Percentiles rank a stretch among this genome's conserved stretches.
These are phyloP conservation scores for Haliclystus octoradiatus DNA, from an alignment of 30 jellyfish, hydroid and myxozoan genomes.

Conservation along the genomic window DNA sequence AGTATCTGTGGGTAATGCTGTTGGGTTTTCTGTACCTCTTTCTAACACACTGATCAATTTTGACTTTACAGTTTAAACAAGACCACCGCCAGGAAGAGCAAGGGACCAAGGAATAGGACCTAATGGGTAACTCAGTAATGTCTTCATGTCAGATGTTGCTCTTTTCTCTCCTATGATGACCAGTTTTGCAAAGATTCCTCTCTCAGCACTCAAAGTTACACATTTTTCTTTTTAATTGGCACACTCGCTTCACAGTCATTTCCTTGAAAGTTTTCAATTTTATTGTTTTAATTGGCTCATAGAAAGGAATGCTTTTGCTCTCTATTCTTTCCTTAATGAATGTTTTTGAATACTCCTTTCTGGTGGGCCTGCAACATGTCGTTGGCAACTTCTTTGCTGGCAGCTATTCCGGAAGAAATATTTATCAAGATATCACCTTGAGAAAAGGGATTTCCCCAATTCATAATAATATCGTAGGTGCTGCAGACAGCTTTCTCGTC, in stretches of 20 bases:
- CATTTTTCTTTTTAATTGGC: constrained; percentile 31
- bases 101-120: constrained; percentile 51
- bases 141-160: constrained; percentile 7
- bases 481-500: constrained; percentile 13
- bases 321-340: constrained; percentile 19
- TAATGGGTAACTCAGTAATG: constrained; percentile 10
- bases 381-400: constrained; percentile 14
- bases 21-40: neutral
- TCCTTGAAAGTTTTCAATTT: constrained; percentile 14
- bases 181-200: constrained; percentile 32
- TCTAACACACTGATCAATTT: neutral
- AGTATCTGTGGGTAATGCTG: constrained; percentile 3
- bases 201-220: constrained; percentile 25
- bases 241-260: constrained; percentile 11
- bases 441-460: constrained; percentile 28
- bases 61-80: constrained; percentile 30
- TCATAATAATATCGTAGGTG: constrained; percentile 7
- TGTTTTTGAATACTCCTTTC: constrained; percentile 3
- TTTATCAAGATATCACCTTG: constrained; percentile 19
- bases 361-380: constrained; percentile 16
- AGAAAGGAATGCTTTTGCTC: constrained; percentile 7
- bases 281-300: constrained; percentile 19
- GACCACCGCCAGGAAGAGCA: constrained; percentile 34
- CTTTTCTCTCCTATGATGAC: constrained; percentile 21
- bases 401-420: constrained; percentile 40